Evolutionary conservation across 2,113 vertebrate species (phyloP), one percentile per base, ranked within the genome.

Genomic region (Coracopsis vasa): DNA sequence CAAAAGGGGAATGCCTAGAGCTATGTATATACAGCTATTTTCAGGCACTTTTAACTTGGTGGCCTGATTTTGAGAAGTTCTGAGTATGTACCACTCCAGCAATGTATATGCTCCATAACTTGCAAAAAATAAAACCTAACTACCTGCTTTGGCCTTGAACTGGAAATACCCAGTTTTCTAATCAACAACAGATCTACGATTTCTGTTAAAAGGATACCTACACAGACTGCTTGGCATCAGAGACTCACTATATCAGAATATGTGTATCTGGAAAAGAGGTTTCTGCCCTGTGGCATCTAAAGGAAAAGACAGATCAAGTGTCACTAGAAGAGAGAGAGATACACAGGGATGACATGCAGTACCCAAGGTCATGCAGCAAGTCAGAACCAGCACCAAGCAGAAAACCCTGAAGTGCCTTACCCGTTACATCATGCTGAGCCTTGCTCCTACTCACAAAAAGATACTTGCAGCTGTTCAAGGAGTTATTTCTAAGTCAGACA

Each of bases 1-100:
- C 70, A 75, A 95, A 95, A 94, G 89, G 41, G 75, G 89, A 92
- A 72, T 33, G 51, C 44, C 28, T 35, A 69, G 54, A 91, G 73
- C 78, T 96, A 92, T 13, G 66, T 56, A 89, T 81, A 92, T 44
- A 69, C n/a, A 87, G 77, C 91, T 96, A 92, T 95, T 90, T 95
- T 87, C 73, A 94, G 53, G 69, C 35, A 61, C 80, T 90, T 84
- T 83, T 91, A 96, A 95, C 61, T 91, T 78, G 84, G 93, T 96
- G 93, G 61, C 94, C 96, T 90, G 58, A 87, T 96, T 97, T 84
- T 75, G 47, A 61, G 25, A 91, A 41, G 41, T 44, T 71, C 39
- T 44, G 75, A 62, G 47, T 62, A 66, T 25, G 29, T 6, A 74
- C 50, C 47, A 44, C 35, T 86, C 45, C 72, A 71, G 64, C 33